Percentiles rank a stretch among this genome's conserved stretches.
These are phyloP conservation scores for Axis porcinus DNA, from an alignment of 2,113 vertebrate species.

Conservation along the genomic window DNA sequence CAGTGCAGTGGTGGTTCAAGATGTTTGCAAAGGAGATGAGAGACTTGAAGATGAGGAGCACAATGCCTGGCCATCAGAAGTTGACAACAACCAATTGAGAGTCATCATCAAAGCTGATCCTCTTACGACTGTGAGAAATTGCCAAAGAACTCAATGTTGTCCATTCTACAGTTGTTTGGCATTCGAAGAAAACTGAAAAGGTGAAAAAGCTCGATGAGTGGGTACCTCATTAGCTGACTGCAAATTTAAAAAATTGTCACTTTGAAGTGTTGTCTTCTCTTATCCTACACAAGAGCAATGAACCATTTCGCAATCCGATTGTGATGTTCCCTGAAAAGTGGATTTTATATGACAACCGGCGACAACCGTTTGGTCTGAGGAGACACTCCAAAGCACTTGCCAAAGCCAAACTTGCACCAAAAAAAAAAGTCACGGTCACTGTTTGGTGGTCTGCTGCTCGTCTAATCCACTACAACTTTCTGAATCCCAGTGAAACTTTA, in stretches of 20 bases:
- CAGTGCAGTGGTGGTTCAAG: not conserved
- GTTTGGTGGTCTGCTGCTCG: not conserved
- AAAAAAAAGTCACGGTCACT: not conserved
- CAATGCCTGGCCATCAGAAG: not conserved
- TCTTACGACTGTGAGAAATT: not conserved
- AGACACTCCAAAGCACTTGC: not conserved
- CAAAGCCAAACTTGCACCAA: not conserved
- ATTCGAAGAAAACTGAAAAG: not conserved
- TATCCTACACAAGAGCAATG: not conserved
- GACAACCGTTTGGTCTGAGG: not conserved
- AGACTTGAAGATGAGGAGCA: not conserved
- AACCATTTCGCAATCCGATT: not conserved
- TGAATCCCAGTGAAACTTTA: accelerated
- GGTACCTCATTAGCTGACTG: not conserved
- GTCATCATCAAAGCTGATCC: not conserved
- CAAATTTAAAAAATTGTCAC: not conserved
- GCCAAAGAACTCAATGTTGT: not conserved
- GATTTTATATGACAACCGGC: not conserved
- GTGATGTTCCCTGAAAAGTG: not conserved
- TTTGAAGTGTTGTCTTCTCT: not conserved
- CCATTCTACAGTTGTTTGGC: not conserved
- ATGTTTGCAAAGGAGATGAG: not conserved
- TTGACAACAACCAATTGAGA: not conserved
- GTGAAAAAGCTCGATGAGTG: not conserved
- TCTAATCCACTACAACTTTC: not conserved